These are phyloP conservation scores for Aradus depressus DNA, from an alignment of 2,888 invertebrate species.

Conservation along the genomic window DNA sequence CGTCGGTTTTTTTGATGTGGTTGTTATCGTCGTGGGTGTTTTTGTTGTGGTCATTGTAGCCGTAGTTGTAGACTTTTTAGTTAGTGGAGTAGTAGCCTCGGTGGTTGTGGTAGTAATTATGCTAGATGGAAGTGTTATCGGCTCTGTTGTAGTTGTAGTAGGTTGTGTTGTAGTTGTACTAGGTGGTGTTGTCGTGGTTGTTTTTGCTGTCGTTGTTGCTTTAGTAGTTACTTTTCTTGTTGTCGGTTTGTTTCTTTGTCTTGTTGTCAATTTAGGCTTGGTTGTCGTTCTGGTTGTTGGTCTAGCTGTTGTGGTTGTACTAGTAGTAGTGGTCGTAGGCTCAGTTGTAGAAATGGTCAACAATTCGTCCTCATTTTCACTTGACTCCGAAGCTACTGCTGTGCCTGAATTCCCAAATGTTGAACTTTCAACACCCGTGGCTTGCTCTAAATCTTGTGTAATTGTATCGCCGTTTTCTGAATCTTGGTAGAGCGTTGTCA, in stretches of 20 bases:
- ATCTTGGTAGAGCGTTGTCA: no score
- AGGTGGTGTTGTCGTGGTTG: conserved; percentile 8
- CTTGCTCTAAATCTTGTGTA: no score
- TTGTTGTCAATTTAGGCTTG: conserved; percentile 3
- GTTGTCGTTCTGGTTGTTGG: conserved; percentile 9
- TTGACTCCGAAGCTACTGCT: background rate
- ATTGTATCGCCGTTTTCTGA: no score
- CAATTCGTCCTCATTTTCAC: background rate
- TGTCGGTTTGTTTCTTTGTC: background rate
- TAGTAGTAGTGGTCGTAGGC: background rate
- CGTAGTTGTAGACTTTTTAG: conserved; percentile 6
- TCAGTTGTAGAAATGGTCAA: background rate
- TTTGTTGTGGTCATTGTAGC: conserved; percentile 11
- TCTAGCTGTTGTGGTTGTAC: conserved; percentile 3
- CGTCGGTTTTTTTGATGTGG: conserved; percentile 11
- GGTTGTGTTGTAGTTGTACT: background rate
- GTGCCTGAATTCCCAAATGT: background rate
- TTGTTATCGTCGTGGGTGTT: conserved; percentile 10
- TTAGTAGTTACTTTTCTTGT: conserved; percentile 14
- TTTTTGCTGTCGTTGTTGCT: conserved; percentile 14
- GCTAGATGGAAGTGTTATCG: conserved; percentile 1
- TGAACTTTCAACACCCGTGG: no score
- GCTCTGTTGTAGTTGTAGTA: conserved; percentile 2
- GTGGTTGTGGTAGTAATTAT: conserved; percentile 4
- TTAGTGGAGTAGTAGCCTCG: conserved; percentile 4